phyloP scores from a whole-genome alignment of 2,888 invertebrate species.

The Oscheius sp. region DNA sequence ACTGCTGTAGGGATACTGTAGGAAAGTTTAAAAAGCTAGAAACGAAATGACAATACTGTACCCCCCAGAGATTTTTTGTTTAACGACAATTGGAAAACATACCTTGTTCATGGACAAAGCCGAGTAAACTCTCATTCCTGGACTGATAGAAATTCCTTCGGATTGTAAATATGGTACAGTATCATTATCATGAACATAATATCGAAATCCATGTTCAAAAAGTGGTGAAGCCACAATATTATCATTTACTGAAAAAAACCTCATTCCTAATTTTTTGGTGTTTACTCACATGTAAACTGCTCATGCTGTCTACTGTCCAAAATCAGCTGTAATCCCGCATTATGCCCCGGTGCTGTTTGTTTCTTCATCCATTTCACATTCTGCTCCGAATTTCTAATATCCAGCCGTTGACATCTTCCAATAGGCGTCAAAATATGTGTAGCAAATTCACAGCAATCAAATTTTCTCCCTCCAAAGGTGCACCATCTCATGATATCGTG shows the following conservation, averaged over 20 bases:
- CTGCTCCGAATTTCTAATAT: conserved; percentile 52
- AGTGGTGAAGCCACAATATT: conserved; percentile 52
- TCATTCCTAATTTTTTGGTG: background rate
- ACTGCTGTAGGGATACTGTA: too few relatives aligned
- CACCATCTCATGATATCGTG: conserved; percentile 39
- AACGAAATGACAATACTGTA: too few relatives aligned
- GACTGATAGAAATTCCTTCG: conserved; percentile 70
- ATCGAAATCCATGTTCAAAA: conserved; percentile 69
- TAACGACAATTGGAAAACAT: background rate
- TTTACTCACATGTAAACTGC: conserved; percentile 41
- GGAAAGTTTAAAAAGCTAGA: too few relatives aligned
- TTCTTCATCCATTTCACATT: conserved; percentile 56
- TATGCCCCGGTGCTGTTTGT: conserved; percentile 64
- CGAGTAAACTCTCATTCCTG: conserved; percentile 57
- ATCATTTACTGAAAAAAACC: conserved; percentile 5
- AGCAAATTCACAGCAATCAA: conserved; percentile 65
- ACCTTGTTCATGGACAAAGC: conserved; percentile 48
- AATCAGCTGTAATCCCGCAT: conserved; percentile 63
- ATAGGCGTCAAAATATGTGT: conserved; percentile 65
- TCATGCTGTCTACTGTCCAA: conserved; percentile 66
- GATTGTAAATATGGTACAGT: conserved; percentile 61
- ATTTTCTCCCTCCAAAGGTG: conserved; percentile 41
- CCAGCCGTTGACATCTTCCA: conserved; percentile 64
- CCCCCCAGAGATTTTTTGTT: too few relatives aligned
- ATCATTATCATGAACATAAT: conserved; percentile 63